Percentiles rank a stretch among this genome's conserved stretches.
Conservation (phyloP, 2,888 invertebrate species). For the Cheilosia vulpina region DNA sequence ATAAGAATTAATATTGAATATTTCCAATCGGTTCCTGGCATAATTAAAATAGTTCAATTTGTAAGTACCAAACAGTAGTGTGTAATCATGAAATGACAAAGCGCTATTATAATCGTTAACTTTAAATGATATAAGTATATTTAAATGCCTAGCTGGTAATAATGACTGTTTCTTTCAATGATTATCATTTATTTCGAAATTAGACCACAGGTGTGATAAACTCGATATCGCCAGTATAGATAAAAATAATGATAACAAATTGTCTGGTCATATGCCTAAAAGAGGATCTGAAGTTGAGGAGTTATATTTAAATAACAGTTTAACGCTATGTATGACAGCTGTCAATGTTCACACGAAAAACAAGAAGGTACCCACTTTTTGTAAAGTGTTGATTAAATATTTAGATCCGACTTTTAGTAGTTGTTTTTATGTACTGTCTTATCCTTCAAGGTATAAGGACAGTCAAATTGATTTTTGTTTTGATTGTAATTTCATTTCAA, state of each 20-base stretch:
- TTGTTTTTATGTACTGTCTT: too few relatives aligned
- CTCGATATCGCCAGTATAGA: not conserved
- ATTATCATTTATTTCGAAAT: not conserved
- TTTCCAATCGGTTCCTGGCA: constrained; percentile 91
- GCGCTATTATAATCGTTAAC: not conserved
- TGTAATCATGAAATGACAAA: not conserved
- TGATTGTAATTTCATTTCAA: too few relatives aligned
- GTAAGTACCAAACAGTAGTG: constrained; percentile 86
- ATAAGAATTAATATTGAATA: constrained; percentile 91
- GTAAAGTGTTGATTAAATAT: too few relatives aligned
- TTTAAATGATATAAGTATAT: constrained; percentile 7
- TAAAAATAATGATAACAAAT: constrained; percentile 4
- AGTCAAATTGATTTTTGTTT: too few relatives aligned
- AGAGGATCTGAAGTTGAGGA: too few relatives aligned
- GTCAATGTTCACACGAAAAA: too few relatives aligned
- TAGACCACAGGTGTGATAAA: constrained; percentile 11
- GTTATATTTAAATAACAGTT: too few relatives aligned
- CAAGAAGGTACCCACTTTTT: too few relatives aligned
- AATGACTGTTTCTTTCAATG: not conserved
- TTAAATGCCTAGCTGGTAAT: not conserved
- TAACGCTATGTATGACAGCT: too few relatives aligned
- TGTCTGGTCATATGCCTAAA: constrained; percentile 2
- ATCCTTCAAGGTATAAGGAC: too few relatives aligned
- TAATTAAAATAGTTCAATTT: constrained; percentile 91
- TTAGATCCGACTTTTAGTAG: too few relatives aligned